Evolutionary conservation across 2,113 vertebrate species (phyloP), one percentile per base, ranked within the genome.

Genomic region (Chlamydotis undulata): DNA sequence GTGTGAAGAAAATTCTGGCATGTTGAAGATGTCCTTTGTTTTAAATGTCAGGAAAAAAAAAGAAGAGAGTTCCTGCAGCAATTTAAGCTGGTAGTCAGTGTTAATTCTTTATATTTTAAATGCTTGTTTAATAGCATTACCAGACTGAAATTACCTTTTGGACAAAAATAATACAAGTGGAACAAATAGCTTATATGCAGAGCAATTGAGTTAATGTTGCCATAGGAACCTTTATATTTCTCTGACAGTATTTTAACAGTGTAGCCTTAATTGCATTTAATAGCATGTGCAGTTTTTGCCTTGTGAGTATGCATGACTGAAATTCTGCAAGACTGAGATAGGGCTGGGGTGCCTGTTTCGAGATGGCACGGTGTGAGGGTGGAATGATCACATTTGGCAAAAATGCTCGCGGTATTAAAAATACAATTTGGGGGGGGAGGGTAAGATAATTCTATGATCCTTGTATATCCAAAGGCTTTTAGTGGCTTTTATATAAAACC

Each of bases 161-260:
- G 85, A 89, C 76, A 92, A 93, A 96, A 89, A 93, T 89, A 95
- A 92, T 93, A 50, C 43, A 71, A 92, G 81, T 95, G 89, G 89
- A 97, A 95, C 92, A 79, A 93, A 94, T 63, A 83, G 69, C 60
- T 91, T 87, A 29, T 93, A 74, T 76, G 52, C 45, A 76, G 83
- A 91, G 89, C 80, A 87, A 69, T 91, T 87, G 77, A 94, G 61
- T 87, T 94, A 84, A 67, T 82, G 95, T 97, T 97, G 74, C 92
- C 78, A 93, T 95, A 87, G 95, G 81, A 97, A 96, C 96, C 87
- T 95, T 94, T 89, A 25, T 95, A 61, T 96, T 95, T 87, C 69
- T 79, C 70, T 92, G 53, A 7, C 15, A 4, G 25, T 91, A 55
- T 96, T 95, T 95, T 92, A 94, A 82, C 53, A 33, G 61, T 29